phyloP scores from a whole-genome alignment of 1,140 invertebrate genomes.

The Aleiodes sp. region DNA sequence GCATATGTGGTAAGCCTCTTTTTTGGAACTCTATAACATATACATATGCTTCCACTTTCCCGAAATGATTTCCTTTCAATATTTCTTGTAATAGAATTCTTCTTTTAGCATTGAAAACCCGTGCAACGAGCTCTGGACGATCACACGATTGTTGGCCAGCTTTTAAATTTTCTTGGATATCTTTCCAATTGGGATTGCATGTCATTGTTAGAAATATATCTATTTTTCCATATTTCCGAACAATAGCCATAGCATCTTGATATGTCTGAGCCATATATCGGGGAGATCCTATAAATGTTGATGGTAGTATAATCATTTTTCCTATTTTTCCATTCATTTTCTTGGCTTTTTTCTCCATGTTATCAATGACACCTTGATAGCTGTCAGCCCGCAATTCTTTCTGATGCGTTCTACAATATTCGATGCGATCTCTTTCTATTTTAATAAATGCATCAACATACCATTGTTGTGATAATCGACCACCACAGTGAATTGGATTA shows the following conservation, averaged over 20 bases:
- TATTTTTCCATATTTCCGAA: no score
- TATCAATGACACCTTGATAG: slow-evolving; percentile 23
- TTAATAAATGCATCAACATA: slow-evolving; percentile 20
- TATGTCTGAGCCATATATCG: no score
- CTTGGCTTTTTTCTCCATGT: slow-evolving; percentile 1
- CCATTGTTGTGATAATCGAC: slow-evolving; percentile 25
- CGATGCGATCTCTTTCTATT: slow-evolving; percentile 24
- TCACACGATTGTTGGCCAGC: no score
- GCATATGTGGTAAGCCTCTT: slow-evolving; percentile 64
- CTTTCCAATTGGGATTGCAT: no score
- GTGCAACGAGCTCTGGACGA: slow-evolving; percentile 55
- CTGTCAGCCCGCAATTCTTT: slow-evolving; percentile 19
- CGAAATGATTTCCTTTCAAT: slow-evolving; percentile 11
- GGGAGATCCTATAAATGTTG: slow-evolving; percentile 53
- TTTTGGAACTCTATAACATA: slow-evolving; percentile 53
- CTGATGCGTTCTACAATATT: slow-evolving; percentile 22
- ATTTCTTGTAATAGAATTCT: slow-evolving; percentile 10
- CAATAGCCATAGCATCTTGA: no score
- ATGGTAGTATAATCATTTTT: slow-evolving; percentile 50
- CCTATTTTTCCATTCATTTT: slow-evolving; percentile 25
- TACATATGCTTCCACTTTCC: slow-evolving; percentile 11
- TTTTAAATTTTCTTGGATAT: no score
- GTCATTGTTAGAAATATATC: no score
- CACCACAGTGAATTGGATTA: slow-evolving; percentile 57
- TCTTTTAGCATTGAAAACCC: slow-evolving; percentile 24